Conservation (phyloP, 2,888 invertebrate species). For the Tricholauxania praeusta region DNA sequence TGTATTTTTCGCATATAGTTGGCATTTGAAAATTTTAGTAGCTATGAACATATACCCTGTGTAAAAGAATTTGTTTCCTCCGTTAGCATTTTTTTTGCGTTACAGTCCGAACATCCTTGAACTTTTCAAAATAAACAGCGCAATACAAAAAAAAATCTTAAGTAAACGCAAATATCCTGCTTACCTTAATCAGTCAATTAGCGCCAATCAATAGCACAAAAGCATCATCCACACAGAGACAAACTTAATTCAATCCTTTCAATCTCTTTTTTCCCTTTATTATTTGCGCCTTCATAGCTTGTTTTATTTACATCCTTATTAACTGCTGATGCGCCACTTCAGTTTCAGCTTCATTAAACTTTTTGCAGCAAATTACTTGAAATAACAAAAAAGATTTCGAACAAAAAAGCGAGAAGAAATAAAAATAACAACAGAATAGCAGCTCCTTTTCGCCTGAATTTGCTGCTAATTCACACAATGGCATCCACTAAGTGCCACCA, state of each 20-base stretch:
- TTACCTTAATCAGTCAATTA: slow-evolving; percentile 11
- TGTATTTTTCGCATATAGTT: no score
- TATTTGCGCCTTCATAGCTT: background rate
- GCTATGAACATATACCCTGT: no score
- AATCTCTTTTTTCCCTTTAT: background rate
- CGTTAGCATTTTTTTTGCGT: no score
- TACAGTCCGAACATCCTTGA: background rate
- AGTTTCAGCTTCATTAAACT: slow-evolving; percentile 24
- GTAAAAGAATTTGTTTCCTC: no score
- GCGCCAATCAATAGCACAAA: slow-evolving; percentile 10
- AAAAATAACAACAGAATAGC: slow-evolving; percentile 6
- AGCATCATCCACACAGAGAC: background rate
- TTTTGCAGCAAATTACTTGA: background rate
- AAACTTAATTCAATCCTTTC: slow-evolving; percentile 15
- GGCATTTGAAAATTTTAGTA: background rate
- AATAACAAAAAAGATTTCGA: background rate
- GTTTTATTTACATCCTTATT: slow-evolving; percentile 13
- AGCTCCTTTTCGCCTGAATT: slow-evolving; percentile 25
- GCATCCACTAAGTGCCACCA: slow-evolving; percentile 22
- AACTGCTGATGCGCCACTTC: slow-evolving; percentile 21
- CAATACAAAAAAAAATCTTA: background rate
- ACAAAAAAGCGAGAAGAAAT: background rate
- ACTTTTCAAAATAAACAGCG: slow-evolving; percentile 1
- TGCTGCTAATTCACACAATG: slow-evolving; percentile 31
- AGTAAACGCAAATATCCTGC: no score